Percentiles rank a stretch among this genome's conserved stretches.
These are phyloP conservation scores for Ferdinandea cuprea DNA, from an alignment of 2,888 invertebrate genomes.

Conservation along the genomic window DNA sequence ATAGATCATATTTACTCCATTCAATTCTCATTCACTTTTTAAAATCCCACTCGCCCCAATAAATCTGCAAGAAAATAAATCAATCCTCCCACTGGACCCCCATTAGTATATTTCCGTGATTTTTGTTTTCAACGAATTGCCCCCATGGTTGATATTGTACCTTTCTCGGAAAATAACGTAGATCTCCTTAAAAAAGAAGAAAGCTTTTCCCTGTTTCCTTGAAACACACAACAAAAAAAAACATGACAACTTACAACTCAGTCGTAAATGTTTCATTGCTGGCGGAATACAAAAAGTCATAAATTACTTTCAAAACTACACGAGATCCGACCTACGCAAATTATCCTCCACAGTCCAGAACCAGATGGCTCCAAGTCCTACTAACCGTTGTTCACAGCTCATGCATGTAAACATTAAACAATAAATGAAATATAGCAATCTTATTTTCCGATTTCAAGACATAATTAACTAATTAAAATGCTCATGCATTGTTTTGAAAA, in stretches of 20 bases:
- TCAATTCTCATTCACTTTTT: not conserved
- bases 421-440: no score
- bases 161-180: conserved; percentile 5
- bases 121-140: not conserved
- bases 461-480: conserved; percentile 14
- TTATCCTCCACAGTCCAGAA: conserved; percentile 13
- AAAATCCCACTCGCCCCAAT: not conserved
- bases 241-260: conserved; percentile 11
- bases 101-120: not conserved
- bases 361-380: conserved; percentile 3
- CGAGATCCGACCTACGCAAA: conserved; percentile 6
- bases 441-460: not conserved
- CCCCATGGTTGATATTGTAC: not conserved
- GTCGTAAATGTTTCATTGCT: conserved; percentile 15
- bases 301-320: conserved; percentile 23
- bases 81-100: not conserved
- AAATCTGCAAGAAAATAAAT: conserved; percentile 6
- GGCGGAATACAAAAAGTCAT: not conserved
- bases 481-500: conserved; percentile 23
- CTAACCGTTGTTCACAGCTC: not conserved
- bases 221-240: not conserved
- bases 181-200: not conserved
- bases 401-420: conserved; percentile 15
- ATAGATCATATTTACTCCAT: not conserved
- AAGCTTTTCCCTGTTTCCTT: conserved; percentile 2